A percentile compares a stretch with the other conserved stretches of the same genome.
Conservation (phyloP, 2,113 vertebrate genomes). For the Fregetta grallaria region DNA sequence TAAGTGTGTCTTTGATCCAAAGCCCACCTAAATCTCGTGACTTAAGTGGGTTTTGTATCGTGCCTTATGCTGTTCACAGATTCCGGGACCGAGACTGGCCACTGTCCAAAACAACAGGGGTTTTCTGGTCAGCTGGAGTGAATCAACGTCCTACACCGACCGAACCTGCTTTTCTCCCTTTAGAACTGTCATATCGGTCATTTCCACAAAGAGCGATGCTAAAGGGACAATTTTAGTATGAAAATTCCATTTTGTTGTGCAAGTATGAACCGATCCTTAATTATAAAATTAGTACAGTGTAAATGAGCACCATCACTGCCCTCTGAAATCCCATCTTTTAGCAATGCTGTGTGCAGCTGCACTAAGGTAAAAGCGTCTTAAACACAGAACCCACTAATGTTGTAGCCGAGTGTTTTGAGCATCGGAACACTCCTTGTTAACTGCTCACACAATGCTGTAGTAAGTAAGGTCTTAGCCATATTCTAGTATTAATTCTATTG, state of each 20-base stretch:
- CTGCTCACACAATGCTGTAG: conserved; percentile 25
- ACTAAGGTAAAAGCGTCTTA: neutral
- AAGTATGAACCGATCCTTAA: neutral
- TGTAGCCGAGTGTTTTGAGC: conserved; percentile 1
- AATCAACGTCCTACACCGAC: neutral
- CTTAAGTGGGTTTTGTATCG: neutral
- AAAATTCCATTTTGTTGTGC: neutral
- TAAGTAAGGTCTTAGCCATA: conserved; percentile 49
- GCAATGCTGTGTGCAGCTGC: neutral
- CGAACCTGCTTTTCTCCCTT: neutral
- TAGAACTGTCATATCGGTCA: neutral
- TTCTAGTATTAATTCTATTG: conserved; percentile 36
- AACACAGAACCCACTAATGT: neutral
- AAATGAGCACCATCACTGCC: neutral
- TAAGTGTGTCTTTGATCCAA: neutral
- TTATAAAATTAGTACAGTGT: neutral
- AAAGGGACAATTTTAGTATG: neutral
- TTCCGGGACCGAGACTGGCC: neutral
- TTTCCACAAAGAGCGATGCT: neutral
- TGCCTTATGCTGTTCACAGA: neutral
- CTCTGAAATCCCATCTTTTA: neutral
- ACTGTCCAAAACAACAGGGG: fast-evolving
- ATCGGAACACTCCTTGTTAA: neutral
- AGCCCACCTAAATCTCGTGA: neutral
- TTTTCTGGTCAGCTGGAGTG: neutral